Base-by-base conservation (phyloP, 2,113 vertebrate species). In the Clarias magur region DNA sequence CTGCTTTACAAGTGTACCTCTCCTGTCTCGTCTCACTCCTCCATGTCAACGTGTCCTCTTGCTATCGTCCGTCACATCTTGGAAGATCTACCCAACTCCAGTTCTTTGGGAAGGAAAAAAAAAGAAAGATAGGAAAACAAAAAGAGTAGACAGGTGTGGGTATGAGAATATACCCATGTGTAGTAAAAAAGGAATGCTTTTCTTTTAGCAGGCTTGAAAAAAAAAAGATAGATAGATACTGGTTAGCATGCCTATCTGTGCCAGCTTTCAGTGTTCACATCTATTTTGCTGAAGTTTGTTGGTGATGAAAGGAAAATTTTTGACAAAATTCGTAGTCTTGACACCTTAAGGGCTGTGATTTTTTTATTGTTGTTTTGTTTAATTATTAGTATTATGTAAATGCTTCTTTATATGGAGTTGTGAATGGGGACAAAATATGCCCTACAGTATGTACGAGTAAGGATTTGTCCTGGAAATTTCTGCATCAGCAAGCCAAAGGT, bases 11-110 rank as follows among this genome's bases (percentile, higher is more conserved):
- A 93, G 93, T 94, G 94, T 94, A 95, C 94, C 94, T 95, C 94
- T 95, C 92, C 92, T 91, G 92, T 93, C 93, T 92, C 89, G 89
- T 95, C 95, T 94, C 92, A 93, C 94, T 95, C 94, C 94, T 95
- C 95, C 95, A 95, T 95, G 92, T 94, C 93, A 93, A 94, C 23
- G 82, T 94, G 95, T 96, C 96, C 94, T 94, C 96, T 95, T 92
- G 90, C 87, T 80, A 86, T 88, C 87, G 96, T 95, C 94, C 72
- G 72, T 60, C 84, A 72, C 78, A 88, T 89, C 89, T 86, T 88
- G 85, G 90, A 90, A 93, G 92, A 90, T 92, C 91, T 84, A 75
- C 59, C 34, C 87, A 81, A 72, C 76, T 60, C 54, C 82, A 81
- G 16, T 15, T 70, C 60, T 48, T 54, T 38, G 54, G 67, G 60